These are phyloP conservation scores for Hystrix brachyura DNA, from an alignment of 2,113 vertebrate genomes.

Conservation along the genomic window DNA sequence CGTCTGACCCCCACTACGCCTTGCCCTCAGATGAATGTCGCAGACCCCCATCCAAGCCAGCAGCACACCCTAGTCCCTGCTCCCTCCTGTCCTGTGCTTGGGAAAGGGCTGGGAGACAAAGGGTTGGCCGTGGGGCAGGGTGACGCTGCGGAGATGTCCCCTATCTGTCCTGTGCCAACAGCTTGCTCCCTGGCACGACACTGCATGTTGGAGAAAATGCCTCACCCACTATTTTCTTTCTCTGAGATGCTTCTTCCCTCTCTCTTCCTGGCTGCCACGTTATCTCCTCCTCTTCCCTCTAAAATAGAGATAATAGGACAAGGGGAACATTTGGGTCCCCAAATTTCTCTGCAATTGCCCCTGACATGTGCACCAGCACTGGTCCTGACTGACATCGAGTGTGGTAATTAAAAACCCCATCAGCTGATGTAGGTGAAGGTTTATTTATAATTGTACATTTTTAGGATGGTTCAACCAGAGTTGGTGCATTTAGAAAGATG, in stretches of 20 bases:
- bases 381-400: constrained; percentile 76
- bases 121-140: fast-evolving
- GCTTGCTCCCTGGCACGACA: not conserved
- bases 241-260: not conserved
- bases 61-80: not conserved
- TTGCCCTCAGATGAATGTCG: not conserved
- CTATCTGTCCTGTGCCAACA: fast-evolving
- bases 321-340: not conserved
- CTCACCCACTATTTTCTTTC: not conserved
- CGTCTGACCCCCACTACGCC: not conserved
- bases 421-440: constrained; percentile 78
- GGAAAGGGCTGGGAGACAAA: constrained; percentile 54
- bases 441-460: constrained; percentile 83
- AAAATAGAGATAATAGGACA: constrained; percentile 54
- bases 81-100: no score
- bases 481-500: constrained; percentile 81
- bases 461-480: constrained; percentile 74
- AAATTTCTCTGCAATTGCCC: constrained; percentile 71
- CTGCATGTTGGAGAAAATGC: not conserved
- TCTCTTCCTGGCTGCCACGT: not conserved
- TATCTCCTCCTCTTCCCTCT: constrained; percentile 20
- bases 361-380: not conserved
- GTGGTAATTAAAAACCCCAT: constrained; percentile 83
- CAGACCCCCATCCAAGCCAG: not conserved
- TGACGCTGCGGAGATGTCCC: not conserved